Conservation (phyloP, 2,113 vertebrate species). For the Python bivittatus region DNA sequence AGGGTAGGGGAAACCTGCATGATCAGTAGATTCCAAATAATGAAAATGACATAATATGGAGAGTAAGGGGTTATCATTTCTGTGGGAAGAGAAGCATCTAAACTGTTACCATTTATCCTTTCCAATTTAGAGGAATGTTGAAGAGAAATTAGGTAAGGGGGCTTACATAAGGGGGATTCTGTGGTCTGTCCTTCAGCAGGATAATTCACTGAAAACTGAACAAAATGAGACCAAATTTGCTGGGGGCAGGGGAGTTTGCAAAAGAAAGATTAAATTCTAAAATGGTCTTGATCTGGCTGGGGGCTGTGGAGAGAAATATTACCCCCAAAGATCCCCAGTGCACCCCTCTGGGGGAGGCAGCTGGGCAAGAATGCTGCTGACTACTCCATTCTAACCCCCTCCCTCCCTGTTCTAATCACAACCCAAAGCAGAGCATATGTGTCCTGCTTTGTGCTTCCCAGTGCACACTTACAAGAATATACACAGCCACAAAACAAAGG, state of each 20-base stretch:
- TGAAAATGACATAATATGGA: neutral
- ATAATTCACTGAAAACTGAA: neutral
- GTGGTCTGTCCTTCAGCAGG: neutral
- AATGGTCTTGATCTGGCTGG: neutral
- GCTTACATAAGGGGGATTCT: neutral
- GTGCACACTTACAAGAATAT: neutral
- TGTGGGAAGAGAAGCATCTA: neutral
- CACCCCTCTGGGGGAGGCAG: neutral
- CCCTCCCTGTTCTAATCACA: neutral
- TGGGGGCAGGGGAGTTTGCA: neutral
- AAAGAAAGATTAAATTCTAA: neutral
- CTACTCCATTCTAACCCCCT: neutral
- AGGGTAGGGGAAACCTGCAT: neutral
- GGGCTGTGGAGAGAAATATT: neutral
- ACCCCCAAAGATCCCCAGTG: neutral
- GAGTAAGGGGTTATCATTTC: neutral
- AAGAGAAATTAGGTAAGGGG: neutral
- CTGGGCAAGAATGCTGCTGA: neutral
- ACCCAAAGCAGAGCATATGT: neutral
- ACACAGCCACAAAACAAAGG: neutral
- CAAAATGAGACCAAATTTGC: neutral
- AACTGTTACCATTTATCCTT: neutral
- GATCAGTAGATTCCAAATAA: neutral
- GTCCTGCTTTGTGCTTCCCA: neutral
- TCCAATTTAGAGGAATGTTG: neutral